Percentiles rank a stretch among this genome's conserved stretches.
Conservation (phyloP, 2,797 vertebrate genomes). For the Hyperoplus lanceolatus region DNA sequence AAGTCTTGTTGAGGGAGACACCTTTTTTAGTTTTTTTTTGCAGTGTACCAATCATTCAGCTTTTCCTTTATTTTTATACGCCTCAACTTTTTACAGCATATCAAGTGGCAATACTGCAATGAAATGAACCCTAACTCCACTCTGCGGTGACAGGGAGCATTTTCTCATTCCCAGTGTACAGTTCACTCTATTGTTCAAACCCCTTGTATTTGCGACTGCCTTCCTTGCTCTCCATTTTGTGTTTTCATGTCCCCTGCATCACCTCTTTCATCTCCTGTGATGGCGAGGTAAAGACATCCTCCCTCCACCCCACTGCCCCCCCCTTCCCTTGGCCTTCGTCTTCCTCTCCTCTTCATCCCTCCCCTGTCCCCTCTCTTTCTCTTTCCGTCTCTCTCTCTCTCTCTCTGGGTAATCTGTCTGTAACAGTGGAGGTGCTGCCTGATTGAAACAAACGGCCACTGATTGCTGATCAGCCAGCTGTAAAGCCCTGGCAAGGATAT, state of each 20-base stretch:
- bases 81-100: conserved; percentile 49
- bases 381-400: conserved; percentile 28
- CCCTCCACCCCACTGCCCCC: conserved; percentile 28
- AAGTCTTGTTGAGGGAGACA: conserved; percentile 51
- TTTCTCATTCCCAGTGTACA: conserved; percentile 59
- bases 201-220: conserved; percentile 49
- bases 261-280: conserved; percentile 75
- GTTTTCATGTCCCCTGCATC: conserved; percentile 80
- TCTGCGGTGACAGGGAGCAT: conserved; percentile 59
- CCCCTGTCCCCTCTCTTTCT: conserved; percentile 49
- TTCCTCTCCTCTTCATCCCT: conserved; percentile 55
- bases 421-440: conserved; percentile 81
- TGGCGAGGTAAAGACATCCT: conserved; percentile 70
- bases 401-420: conserved; percentile 80
- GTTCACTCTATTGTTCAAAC: conserved; percentile 69
- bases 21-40: conserved; percentile 17
- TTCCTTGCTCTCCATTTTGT: conserved; percentile 64
- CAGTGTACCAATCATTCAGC: conserved; percentile 42
- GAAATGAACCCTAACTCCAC: conserved; percentile 65
- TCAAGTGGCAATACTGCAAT: conserved; percentile 59
- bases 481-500: conserved; percentile 92
- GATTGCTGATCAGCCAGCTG: conserved; percentile 95
- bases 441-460: conserved; percentile 95
- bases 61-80: conserved; percentile 25
- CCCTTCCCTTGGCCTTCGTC: conserved; percentile 33